Conservation (phyloP, 1,140 invertebrate genomes). For the Chironomus striatipennis region DNA sequence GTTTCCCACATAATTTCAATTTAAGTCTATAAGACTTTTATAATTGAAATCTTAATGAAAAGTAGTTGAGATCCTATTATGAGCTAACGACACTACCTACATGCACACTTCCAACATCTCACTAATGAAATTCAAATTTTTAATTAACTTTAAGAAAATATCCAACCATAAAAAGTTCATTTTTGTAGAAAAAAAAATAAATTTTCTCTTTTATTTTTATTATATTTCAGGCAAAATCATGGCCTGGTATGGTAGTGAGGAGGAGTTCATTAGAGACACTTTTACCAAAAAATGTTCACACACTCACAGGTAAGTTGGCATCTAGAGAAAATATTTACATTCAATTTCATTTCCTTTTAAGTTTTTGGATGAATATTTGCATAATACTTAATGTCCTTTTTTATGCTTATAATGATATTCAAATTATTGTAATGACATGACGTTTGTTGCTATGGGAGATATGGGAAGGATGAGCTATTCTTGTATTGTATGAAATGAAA, state of each 20-base stretch:
- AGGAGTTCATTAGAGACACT: neutral
- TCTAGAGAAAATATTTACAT: neutral
- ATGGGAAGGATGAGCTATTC: neutral
- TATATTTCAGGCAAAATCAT: neutral
- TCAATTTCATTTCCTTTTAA: neutral
- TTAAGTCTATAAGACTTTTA: too few species aligned
- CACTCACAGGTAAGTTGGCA: neutral
- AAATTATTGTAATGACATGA: neutral
- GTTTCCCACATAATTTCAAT: too few species aligned
- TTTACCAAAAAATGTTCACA: constrained; percentile 21
- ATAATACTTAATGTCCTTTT: neutral
- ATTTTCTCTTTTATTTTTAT: too few species aligned
- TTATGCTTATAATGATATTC: neutral
- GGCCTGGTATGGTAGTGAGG: neutral
- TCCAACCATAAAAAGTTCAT: too few species aligned
- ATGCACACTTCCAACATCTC: too few species aligned
- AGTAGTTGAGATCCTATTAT: too few species aligned
- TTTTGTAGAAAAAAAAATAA: too few species aligned
- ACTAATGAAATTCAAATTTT: too few species aligned
- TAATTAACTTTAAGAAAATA: too few species aligned
- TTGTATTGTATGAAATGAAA: neutral
- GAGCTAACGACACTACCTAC: too few species aligned
- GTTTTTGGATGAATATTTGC: too few species aligned
- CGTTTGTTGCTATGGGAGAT: neutral
- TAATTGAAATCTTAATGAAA: too few species aligned